phyloP scores from a whole-genome alignment of 2,797 vertebrate species.

The Sebastes ruberrimus region DNA sequence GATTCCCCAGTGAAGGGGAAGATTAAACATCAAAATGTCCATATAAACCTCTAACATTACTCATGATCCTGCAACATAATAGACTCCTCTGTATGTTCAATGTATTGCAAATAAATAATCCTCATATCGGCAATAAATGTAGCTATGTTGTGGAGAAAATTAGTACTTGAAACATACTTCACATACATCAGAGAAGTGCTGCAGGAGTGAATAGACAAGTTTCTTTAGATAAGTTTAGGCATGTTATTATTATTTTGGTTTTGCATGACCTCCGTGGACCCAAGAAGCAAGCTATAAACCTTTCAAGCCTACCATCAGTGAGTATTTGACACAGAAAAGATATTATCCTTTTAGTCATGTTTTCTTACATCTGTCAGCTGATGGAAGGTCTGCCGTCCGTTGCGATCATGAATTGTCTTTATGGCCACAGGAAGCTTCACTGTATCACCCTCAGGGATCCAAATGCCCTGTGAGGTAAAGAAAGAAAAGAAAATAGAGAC shows the following conservation, averaged over 20 bases:
- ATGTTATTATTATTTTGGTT: neutral
- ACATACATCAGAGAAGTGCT: neutral
- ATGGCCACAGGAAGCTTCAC: constrained; percentile 97
- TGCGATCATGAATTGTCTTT: constrained; percentile 91
- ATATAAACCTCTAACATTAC: neutral
- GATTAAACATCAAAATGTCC: neutral
- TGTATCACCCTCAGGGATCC: constrained; percentile 95
- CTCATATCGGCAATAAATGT: neutral
- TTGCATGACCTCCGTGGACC: neutral
- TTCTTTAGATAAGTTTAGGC: neutral
- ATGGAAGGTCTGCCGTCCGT: constrained; percentile 87
- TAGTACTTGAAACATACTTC: neutral
- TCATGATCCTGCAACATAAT: neutral
- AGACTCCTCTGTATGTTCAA: neutral
- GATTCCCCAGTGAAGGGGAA: neutral
- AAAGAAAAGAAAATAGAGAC: constrained; percentile 2
- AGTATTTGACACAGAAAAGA: neutral
- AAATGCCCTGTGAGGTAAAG: constrained; percentile 84
- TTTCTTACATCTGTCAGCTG: constrained; percentile 89
- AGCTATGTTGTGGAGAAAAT: neutral
- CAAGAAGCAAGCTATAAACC: neutral
- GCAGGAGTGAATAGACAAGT: neutral
- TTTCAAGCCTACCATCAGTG: neutral
- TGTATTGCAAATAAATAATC: neutral
- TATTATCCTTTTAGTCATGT: neutral